A percentile compares a stretch with the other conserved stretches of the same genome.
These are phyloP conservation scores for Campylorhamphus procurvoides DNA, from an alignment of 2,113 vertebrate species.

Conservation along the genomic window DNA sequence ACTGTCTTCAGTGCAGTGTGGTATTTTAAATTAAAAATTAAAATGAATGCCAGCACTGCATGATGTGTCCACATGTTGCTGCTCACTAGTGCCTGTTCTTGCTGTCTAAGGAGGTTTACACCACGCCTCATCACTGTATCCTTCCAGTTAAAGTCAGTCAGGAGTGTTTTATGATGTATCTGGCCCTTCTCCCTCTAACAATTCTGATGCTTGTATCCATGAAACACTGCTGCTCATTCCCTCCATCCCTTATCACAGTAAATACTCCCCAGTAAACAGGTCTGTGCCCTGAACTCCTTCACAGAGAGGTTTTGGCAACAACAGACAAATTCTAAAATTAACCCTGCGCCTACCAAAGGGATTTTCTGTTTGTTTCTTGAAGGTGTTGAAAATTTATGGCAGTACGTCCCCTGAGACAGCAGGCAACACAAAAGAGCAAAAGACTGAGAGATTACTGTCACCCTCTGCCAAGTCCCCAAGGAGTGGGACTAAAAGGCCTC, in stretches of 20 bases:
- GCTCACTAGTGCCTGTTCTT: background rate
- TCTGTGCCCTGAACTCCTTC: background rate
- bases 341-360: background rate
- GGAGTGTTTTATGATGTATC: background rate
- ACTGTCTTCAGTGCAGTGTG: accelerated
- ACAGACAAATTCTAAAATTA: background rate
- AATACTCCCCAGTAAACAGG: background rate
- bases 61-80: background rate
- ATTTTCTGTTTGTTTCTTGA: background rate
- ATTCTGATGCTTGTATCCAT: background rate
- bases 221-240: background rate
- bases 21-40: background rate
- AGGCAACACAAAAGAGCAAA: background rate
- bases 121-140: background rate
- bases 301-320: background rate
- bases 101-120: background rate
- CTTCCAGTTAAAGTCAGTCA: background rate
- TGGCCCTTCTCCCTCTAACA: background rate
- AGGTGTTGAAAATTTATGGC: background rate
- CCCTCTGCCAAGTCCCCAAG: background rate
- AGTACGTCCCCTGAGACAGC: background rate
- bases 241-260: background rate
- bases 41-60: background rate
- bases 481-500: background rate
- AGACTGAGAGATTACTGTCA: background rate